Evolutionary conservation across 2,797 vertebrate species (phyloP).

Genomic region (Acanthis flammea): DNA sequence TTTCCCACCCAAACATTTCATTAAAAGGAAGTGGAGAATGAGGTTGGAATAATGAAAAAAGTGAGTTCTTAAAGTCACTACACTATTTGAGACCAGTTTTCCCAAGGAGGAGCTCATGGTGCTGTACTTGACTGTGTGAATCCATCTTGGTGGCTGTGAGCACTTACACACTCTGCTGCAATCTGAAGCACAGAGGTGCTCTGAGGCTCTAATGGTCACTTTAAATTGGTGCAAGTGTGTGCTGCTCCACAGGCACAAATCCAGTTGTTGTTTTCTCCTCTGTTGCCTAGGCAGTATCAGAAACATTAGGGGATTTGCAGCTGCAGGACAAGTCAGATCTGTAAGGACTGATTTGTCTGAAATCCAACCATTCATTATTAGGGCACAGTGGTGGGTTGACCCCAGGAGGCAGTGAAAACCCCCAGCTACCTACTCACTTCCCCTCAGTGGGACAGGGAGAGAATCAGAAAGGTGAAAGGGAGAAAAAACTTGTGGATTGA

Average conservation of each 20-base stretch:
- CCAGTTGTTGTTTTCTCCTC: not conserved
- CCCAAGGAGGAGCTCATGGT: not conserved
- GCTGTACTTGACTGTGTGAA: not conserved
- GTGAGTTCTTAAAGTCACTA: not conserved
- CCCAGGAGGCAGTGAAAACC: not conserved
- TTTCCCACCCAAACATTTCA: not conserved
- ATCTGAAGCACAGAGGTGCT: not conserved
- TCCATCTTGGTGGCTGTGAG: not conserved
- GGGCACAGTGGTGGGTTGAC: not conserved
- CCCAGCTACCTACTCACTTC: not conserved
- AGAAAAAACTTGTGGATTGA: not conserved
- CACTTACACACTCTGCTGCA: not conserved
- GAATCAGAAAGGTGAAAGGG: not conserved
- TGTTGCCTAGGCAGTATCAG: not conserved
- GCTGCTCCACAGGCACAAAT: not conserved
- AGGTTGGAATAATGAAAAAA: not conserved
- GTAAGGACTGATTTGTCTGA: not conserved
- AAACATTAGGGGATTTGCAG: not conserved
- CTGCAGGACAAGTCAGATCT: not conserved
- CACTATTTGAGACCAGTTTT: not conserved
- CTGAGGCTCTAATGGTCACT: rapidly evolving
- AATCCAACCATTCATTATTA: rapidly evolving
- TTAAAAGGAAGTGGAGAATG: not conserved
- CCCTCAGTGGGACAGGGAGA: not conserved
- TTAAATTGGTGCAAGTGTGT: not conserved